Evolutionary conservation across 37 sponge, comb jelly and placozoan species (phyloP), one percentile per base, ranked within the genome.

Genomic region (Agelas oroides): DNA sequence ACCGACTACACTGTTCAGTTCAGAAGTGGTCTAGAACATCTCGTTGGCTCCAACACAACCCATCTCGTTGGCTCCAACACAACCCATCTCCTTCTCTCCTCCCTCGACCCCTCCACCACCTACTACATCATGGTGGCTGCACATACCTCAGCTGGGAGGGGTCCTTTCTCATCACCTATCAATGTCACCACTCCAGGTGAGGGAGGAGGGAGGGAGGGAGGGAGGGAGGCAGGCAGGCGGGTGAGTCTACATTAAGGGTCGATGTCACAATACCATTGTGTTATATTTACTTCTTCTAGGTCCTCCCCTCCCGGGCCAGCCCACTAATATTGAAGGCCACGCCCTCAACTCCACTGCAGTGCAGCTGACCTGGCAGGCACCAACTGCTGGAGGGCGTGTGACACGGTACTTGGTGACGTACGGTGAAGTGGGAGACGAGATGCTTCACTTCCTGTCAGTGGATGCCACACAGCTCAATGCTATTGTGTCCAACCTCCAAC

Each of bases 91-190:
- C 1, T 25, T 0, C 59, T 87, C 40, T 15, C 67, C 27, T 57
- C 18, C 25, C 82, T 81, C 16, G 0, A 1, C 0, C 39, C 72
- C 27, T 57, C 2, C 24, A 54, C 82, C 8, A 13, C 38, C 15
- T 88, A 88, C 35, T 28, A 59, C 6, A 8, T 88, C 16, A 28
- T 12, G 30, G 88, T 88, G 12, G 64, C 73, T 0, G 82, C 88
- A 1, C 41, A 37, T n/a, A 88, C 82, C 2, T 6, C 56, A 6
- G 76, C 23, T 5, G 88, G 88, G 23, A 61, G 18, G 21, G 88
- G 88, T 0, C 21, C 28, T 0, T 81, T 38, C 59, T 60, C 74
- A 54, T 65, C 46, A 0, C 37, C 5, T 33, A 30, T 46, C 39
- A 53, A 5, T 20, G 60, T 35, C 0, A 70, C 83, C 73, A 83